Conservation (phyloP, 2,888 invertebrate species). For the Megaustenia siamemsis region DNA sequence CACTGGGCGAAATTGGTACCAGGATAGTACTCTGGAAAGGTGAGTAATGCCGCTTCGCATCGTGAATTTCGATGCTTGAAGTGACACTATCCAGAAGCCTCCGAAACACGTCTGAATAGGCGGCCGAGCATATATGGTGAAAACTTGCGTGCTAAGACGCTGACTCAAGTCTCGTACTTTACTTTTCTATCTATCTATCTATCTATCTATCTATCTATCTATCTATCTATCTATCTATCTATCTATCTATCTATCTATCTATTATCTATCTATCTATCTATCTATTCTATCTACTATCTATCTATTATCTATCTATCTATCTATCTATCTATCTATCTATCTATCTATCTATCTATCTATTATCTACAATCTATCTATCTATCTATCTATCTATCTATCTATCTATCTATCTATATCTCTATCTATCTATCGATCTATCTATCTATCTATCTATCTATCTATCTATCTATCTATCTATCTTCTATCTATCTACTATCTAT, state of each 20-base stretch:
- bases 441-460: not conserved
- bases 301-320: slow-evolving; percentile 22
- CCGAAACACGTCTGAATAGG: too few relatives aligned
- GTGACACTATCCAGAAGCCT: too few relatives aligned
- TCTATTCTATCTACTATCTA: not conserved
- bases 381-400: slow-evolving; percentile 15
- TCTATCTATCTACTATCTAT: too few relatives aligned
- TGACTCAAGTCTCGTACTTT: too few relatives aligned
- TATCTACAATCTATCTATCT: slow-evolving; percentile 10
- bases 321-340: slow-evolving; percentile 17
- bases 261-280: slow-evolving; percentile 22
- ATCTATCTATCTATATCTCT: not conserved
- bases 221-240: slow-evolving; percentile 9
- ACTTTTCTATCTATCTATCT: not conserved
- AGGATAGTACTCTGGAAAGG: too few relatives aligned
- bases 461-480: not conserved
- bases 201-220: not conserved
- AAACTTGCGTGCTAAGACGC: too few relatives aligned
- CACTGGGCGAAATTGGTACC: too few relatives aligned
- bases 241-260: slow-evolving; percentile 11
- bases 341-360: slow-evolving; percentile 19
- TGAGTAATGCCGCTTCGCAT: too few relatives aligned
- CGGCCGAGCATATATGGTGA: too few relatives aligned
- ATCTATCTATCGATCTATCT: not conserved
- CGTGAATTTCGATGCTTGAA: too few relatives aligned